These are phyloP conservation scores for Actinernus sp. DNA, from an alignment of 92 coral and sea anemone species.

Conservation along the genomic window DNA sequence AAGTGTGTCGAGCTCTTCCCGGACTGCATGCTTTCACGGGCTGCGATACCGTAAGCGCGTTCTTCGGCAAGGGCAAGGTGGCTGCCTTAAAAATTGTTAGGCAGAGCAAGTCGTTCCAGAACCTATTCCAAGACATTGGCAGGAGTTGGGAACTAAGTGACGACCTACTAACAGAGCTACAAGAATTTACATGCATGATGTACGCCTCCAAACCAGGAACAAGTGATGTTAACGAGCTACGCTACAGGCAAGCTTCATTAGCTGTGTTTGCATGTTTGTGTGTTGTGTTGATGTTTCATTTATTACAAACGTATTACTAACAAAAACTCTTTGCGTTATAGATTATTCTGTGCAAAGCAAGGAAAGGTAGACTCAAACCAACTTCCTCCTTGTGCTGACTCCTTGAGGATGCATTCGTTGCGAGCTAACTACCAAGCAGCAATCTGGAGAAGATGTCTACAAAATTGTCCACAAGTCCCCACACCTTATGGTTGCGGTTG, in stretches of 20 bases:
- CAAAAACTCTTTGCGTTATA: conserved; percentile 5
- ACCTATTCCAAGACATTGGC: conserved; percentile 18
- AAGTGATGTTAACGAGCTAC: conserved; percentile 44
- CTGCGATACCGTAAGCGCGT: conserved; percentile 73
- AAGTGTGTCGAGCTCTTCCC: conserved; percentile 47
- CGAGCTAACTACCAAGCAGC: conserved; percentile 59
- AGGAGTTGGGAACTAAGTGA: conserved; percentile 44
- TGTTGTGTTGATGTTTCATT: too few relatives aligned
- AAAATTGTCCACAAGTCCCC: conserved; percentile 27
- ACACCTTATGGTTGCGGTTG: conserved; percentile 31
- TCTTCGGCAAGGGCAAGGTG: conserved; percentile 56
- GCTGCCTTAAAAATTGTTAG: conserved; percentile 27
- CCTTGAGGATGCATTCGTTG: conserved; percentile 26
- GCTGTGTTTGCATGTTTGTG: not conserved
- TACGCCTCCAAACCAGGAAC: conserved; percentile 40
- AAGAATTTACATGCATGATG: conserved; percentile 53
- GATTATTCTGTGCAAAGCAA: conserved; percentile 25
- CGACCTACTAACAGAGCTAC: conserved; percentile 22
- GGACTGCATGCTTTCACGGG: conserved; percentile 76
- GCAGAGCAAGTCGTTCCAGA: conserved; percentile 15
- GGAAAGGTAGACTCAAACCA: conserved; percentile 6
- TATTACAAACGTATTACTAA: not conserved
- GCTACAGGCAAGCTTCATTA: conserved; percentile 23
- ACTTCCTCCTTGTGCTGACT: conserved; percentile 51
- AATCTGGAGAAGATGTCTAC: conserved; percentile 40